Evolutionary conservation across 1,140 invertebrate species (phyloP), one percentile per base, ranked within the genome.

Genomic region (Euglossa dilemma): DNA sequence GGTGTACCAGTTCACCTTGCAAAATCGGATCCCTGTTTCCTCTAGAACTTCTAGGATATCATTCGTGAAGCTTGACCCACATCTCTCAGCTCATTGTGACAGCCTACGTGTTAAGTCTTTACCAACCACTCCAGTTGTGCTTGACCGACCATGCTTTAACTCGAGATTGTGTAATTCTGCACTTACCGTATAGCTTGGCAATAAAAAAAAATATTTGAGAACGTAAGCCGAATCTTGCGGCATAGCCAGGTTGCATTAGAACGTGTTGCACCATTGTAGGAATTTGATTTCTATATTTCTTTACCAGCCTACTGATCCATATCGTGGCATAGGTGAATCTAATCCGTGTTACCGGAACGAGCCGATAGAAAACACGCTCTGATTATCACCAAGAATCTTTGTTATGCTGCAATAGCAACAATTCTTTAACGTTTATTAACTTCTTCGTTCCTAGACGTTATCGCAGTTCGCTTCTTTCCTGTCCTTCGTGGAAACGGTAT

Each of bases 71-170:
- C 20, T 64, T 76, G 59, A 76, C 74, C 74, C 47, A 76, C 20
- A 76, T 76, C 23, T 12, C 20, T 14, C 45, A 1, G 52, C 54
- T 43, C 54, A 11, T 73, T 73, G 36, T 57, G 54, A n/a, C 54
- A 73, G 54, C 57, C 14, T 57, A 57, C 54, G 54, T 36, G 54
- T 73, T 57, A 73, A 73, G 54, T 73, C 71, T 75, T 61, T 75
- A 43, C 54, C 57, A 75, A 47, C 73, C 6, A 75, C 11, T 50
- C 43, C 57, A 28, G 74, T 52, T 64, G 25, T 52, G 74, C 59
- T 76, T 76, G 59, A 76, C 74, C 74, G 61, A 20, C 28, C 74
- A 76, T 52, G 74, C 74, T 52, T 64, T 36, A 76, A 76, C 59
- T 52, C 12, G 59, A 52, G 64, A 52, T 76, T 76, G 18, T 36